Evolutionary conservation across 2,797 vertebrate species (phyloP), one percentile per base, ranked within the genome.

Genomic region (Sebastes itinus): DNA sequence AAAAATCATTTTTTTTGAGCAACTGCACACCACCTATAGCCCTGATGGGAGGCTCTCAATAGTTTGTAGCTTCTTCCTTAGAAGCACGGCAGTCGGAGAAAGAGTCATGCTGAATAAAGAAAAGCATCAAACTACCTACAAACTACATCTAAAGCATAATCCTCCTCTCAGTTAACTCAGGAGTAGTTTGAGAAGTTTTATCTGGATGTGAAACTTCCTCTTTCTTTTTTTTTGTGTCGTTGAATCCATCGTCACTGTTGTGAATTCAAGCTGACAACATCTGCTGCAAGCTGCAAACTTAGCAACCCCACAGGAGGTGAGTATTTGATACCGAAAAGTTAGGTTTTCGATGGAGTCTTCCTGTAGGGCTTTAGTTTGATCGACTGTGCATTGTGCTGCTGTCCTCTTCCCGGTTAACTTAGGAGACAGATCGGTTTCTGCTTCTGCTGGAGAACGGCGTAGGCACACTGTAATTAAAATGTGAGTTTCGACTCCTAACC

Each of bases 391-490:
- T 72, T 80, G 68, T 60, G 0, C 62, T 25, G 65, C 75, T 61
- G 72, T 69, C 46, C 64, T 80, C 61, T 46, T 73, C 38, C 32
- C 46, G 16, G 60, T 62, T 32, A 73, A 72, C 7, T 35, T 20
- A 14, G 27, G 55, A 67, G 74, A 74, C 63, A 42, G 64, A 75
- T 59, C 62, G 27, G 27, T 66, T 91, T 88, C 75, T 89, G 86
- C 85, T 82, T 89, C n/a, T n/a, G n/a, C 28, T 60, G 32, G 9
- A 33, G 68, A 83, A 75, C 2, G 13, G 54, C 16, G 35, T 46
- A 38, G 49, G 42, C 66, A 56, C 14, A 7, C 70, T 69, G 68
- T 83, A 85, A 90, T 91, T 88, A 88, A 84, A 83, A 84, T 72
- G 62, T 64, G 82, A 80, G 79, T 54, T 84, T 75, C 3, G 12